Conservation (phyloP, 1,140 invertebrate species). For the Venustaconcha ellipsiformis region DNA sequence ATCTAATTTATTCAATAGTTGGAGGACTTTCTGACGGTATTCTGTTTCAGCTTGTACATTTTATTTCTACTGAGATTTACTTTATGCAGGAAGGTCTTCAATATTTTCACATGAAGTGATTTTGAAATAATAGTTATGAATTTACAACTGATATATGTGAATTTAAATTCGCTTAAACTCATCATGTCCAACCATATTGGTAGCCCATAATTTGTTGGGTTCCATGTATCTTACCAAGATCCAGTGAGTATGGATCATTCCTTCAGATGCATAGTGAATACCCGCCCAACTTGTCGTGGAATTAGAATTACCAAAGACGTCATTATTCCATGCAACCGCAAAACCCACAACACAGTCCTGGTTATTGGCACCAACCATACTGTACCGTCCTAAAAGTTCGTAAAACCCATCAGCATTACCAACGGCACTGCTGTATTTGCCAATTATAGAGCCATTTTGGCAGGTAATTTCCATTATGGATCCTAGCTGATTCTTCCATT, state of each 20-base stretch:
- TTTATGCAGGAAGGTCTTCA: too few species aligned
- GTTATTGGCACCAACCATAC: not conserved
- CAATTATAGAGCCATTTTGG: constrained; percentile 2
- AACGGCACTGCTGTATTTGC: constrained; percentile 9
- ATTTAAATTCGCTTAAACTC: not conserved
- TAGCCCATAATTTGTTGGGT: not conserved
- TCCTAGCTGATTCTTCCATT: constrained; percentile 11
- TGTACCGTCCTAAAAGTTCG: constrained; percentile 4
- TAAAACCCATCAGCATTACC: constrained; percentile 4
- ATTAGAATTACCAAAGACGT: constrained; percentile 4
- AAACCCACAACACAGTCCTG: not conserved
- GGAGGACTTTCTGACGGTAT: too few species aligned
- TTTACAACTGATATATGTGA: too few species aligned
- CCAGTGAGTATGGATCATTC: constrained; percentile 12
- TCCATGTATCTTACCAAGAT: not conserved
- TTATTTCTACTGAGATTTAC: too few species aligned
- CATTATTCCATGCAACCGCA: constrained; percentile 7
- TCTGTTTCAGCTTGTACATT: too few species aligned
- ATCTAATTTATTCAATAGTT: too few species aligned
- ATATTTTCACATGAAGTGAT: too few species aligned
- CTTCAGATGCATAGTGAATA: not conserved
- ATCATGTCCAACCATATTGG: constrained; percentile 6
- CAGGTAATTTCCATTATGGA: constrained; percentile 4
- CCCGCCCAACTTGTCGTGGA: constrained; percentile 10
- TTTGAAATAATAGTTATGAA: too few species aligned